Conservation (phyloP, 2,113 vertebrate species). For the Trochalopteron elliotii region DNA sequence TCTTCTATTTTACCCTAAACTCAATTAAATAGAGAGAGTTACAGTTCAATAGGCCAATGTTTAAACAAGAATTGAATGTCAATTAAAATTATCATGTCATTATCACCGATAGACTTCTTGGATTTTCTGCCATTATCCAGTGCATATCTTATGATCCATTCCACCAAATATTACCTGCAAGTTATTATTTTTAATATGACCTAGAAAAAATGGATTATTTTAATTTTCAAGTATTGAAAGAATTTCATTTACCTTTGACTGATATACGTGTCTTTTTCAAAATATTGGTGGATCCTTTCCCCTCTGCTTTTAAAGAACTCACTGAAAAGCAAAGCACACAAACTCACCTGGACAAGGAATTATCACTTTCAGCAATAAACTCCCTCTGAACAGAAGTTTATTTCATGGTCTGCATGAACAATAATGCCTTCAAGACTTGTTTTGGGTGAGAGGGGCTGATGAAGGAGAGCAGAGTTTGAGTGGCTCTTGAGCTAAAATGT, state of each 20-base stretch:
- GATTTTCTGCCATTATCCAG: background rate
- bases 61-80: conserved; percentile 36
- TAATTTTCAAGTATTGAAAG: background rate
- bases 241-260: background rate
- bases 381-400: background rate
- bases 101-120: background rate
- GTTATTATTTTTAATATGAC: background rate
- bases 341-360: background rate
- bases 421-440: background rate
- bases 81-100: conserved; percentile 18
- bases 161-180: background rate
- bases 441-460: background rate
- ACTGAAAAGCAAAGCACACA: background rate
- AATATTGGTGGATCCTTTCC: background rate
- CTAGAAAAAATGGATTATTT: background rate
- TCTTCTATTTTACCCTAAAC: background rate
- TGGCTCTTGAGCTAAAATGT: background rate
- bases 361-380: background rate
- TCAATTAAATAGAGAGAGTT: conserved; percentile 18
- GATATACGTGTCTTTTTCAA: background rate
- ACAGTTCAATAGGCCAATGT: conserved; percentile 30
- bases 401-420: background rate
- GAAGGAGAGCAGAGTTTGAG: background rate
- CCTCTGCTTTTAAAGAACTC: background rate
- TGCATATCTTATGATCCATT: background rate